A percentile compares a stretch with the other conserved stretches of the same genome.
phyloP scores from a whole-genome alignment of 2,113 vertebrate species.

The Entelurus aequoreus region DNA sequence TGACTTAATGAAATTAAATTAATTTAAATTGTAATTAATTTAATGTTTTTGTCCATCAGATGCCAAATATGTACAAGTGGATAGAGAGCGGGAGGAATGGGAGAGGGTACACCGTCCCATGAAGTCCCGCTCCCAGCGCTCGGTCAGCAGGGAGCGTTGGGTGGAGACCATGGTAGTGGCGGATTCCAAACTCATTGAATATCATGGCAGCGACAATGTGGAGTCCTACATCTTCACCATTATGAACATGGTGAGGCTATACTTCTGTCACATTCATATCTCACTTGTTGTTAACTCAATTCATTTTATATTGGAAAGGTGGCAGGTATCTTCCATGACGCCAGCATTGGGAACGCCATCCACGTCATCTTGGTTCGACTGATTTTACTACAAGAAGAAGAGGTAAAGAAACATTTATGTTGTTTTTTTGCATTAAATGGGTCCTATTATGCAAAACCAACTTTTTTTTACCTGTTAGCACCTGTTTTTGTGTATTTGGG shows the following conservation, averaged over 20 bases:
- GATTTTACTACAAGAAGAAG: conserved; percentile 90
- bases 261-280: too few relatives aligned
- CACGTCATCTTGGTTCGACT: conserved; percentile 92
- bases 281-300: too few relatives aligned
- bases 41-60: conserved; percentile 60
- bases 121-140: conserved; percentile 69
- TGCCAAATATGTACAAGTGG: conserved; percentile 66
- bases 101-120: conserved; percentile 27
- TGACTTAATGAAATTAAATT: too few relatives aligned
- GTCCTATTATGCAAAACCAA: too few relatives aligned
- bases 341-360: conserved; percentile 94
- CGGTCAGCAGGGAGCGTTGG: conserved; percentile 93
- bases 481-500: too few relatives aligned
- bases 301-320: conserved; percentile 71
- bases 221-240: conserved; percentile 96
- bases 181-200: conserved; percentile 92
- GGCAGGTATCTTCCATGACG: conserved; percentile 88
- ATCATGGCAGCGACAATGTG: conserved; percentile 88
- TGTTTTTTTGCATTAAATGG: too few relatives aligned
- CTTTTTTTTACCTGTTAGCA: too few relatives aligned
- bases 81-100: conserved; percentile 66
- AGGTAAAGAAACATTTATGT: conserved; percentile 70
- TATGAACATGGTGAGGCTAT: conserved; percentile 92
- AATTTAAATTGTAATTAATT: neutral
- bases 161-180: conserved; percentile 96